Base-by-base conservation (phyloP, 2,113 vertebrate genomes). In the Thamnaconus septentrionalis region DNA sequence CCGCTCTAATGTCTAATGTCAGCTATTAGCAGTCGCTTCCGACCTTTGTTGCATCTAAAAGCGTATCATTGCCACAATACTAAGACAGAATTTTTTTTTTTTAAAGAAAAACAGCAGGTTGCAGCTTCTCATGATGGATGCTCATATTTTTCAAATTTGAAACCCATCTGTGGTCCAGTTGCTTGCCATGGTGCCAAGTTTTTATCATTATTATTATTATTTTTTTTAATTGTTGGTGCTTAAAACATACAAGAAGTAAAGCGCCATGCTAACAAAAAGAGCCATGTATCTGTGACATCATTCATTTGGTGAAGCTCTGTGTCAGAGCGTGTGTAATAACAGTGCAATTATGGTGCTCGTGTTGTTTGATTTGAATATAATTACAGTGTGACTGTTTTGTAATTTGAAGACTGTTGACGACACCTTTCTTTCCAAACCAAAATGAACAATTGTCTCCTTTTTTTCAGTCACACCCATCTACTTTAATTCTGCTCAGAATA, bases 361-460 rank as follows among this genome's bases (percentile, higher is more conserved):
- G 2, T n/a, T 31, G n/a, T 64, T 59, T 50, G 52, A 46, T 5
- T 53, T 52, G 41, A 4, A 4, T 7, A 6, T 5, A 45, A 45
- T 6, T 45, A 7, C 18, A 31, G 18, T 31, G 18, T 31, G 18
- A 31, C 18, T 48, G 41, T 41, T 8, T 52, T 18, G 4, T 12
- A 39, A 40, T 31, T 18, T 53, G 31, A 40, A n/a, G 18, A 52
- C 12, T n/a, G n/a, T 12, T 52, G 12, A 52, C 50, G n/a, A 12
- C 18, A 2, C 18, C 18, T 31, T 31, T 31, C 18, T 31, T 31
- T 31, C 18, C 18, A 31, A 31, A 31, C 50, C 1, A 6, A 52
- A 12, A 45, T 6, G 1, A 45, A 45, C n/a, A 52, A 49, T 60
- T 49, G 41, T 48, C 41, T 47, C 53, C 60, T 60, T 70, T 63